Base-by-base conservation (phyloP, 2,797 vertebrate genomes). In the Xenops minutus region DNA sequence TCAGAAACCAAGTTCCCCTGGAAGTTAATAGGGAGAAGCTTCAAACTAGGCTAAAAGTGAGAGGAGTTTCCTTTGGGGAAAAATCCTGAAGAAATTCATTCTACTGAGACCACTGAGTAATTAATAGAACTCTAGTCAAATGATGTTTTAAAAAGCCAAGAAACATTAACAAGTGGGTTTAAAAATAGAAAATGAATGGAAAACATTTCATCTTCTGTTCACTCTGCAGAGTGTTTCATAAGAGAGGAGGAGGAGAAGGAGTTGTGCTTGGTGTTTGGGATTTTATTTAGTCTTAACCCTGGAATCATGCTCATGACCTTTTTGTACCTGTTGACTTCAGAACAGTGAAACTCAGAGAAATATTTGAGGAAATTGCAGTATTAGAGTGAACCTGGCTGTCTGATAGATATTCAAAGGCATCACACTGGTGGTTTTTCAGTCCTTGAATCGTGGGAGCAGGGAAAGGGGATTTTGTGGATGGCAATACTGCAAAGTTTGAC, bases 111-210 rank as follows among this genome's bases (percentile, higher is more conserved):
- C 56, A 82, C 39, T 83, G 63, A 39, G 44, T 92, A 81, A 82
- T 89, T 91, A 91, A 85, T 36, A 90, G 83, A 85, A 22, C 74
- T 93, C n/a, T 82, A 92, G 76, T 92, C 69, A 92, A 92, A 76
- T 43, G 41, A 51, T 87, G 67, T 74, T 95, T 94, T 75, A 75
- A 83, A 96, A 95, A 94, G 75, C 63, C 68, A 91, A 91, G 91
- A 88, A 91, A 77, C 58, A 51, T 93, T 92, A 95, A 74, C 75
- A 93, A 95, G 71, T 83, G 75, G 4, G 48, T 92, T 91, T 94
- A 94, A 96, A 95, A 93, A 92, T 77, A 95, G 94, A 64, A 93
- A 91, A 80, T 77, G 11, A 89, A 92, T 87, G 86, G 88, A 94
- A 91, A 95, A 74, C 74, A 63, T 88, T 92, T 94, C 3, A 22